A percentile compares a stretch with the other conserved stretches of the same genome.
Evolutionary conservation across 2,888 invertebrate genomes (phyloP).

Genomic region (Agonopterix alstromeriana): DNA sequence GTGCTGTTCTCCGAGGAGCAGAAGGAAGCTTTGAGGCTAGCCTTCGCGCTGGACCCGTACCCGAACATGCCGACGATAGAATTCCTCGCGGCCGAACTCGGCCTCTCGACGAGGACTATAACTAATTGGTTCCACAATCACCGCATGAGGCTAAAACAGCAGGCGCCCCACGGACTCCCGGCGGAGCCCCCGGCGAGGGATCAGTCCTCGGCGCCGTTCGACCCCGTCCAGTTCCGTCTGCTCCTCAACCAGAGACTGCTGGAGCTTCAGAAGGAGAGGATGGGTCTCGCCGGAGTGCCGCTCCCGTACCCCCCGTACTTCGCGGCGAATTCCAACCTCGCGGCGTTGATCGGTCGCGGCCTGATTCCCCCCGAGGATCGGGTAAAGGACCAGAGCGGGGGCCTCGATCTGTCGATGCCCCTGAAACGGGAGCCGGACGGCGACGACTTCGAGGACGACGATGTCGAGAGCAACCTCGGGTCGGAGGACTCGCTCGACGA

Average conservation of each 20-base stretch:
- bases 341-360: conserved; percentile 85
- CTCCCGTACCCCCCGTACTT: conserved; percentile 87
- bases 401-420: conserved; percentile 92
- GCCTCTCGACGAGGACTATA: conserved; percentile 95
- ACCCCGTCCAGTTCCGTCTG: conserved; percentile 93
- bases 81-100: conserved; percentile 93
- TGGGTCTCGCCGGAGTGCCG: conserved; percentile 86
- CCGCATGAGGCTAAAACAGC: conserved; percentile 97
- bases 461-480: conserved; percentile 85
- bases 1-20: conserved; percentile 99
- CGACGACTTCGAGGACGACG: conserved; percentile 88
- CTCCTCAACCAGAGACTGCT: conserved; percentile 92
- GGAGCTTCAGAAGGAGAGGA: conserved; percentile 90
- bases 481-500: conserved; percentile 80
- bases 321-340: conserved; percentile 84
- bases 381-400: conserved; percentile 88
- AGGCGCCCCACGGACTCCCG: conserved; percentile 86
- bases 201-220: conserved; percentile 86
- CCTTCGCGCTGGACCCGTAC: conserved; percentile 97
- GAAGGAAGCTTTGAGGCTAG: conserved; percentile 95
- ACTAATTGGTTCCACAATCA: conserved; percentile 99
- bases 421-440: conserved; percentile 87
- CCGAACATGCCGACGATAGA: conserved; percentile 98
- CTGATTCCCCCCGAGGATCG: conserved; percentile 76
- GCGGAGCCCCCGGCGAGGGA: conserved; percentile 86